Evolutionary conservation across 2,113 vertebrate species (phyloP).

Genomic region (Cercocebus atys): DNA sequence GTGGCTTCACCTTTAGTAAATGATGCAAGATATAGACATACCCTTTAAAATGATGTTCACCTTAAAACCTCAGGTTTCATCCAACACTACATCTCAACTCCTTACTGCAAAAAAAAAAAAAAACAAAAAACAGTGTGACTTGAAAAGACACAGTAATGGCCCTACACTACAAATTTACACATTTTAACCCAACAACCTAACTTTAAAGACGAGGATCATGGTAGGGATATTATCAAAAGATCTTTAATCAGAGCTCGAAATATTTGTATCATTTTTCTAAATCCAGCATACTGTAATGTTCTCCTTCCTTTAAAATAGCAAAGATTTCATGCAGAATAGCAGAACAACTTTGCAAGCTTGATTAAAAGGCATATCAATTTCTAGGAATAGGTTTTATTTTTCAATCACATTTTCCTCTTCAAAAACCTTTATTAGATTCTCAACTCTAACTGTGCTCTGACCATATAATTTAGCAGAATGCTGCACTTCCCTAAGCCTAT

Average conservation of each 20-base stretch:
- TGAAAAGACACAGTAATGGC: not conserved
- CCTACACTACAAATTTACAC: not conserved
- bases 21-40: not conserved
- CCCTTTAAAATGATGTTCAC: not conserved
- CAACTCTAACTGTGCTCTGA: constrained; percentile 55
- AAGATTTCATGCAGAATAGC: constrained; percentile 30
- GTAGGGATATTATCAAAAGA: not conserved
- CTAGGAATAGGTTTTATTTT: constrained; percentile 68
- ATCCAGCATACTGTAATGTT: not conserved
- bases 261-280: not conserved
- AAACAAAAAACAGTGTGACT: not conserved
- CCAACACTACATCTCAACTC: not conserved
- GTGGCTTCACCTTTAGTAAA: not conserved
- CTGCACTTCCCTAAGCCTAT: constrained; percentile 60
- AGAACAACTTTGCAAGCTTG: constrained; percentile 44
- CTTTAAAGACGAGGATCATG: not conserved
- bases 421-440: constrained; percentile 73
- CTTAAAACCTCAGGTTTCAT: not conserved
- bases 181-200: constrained; percentile 42
- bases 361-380: constrained; percentile 61
- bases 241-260: not conserved
- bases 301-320: constrained; percentile 1
- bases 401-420: constrained; percentile 40
- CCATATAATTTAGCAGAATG: constrained; percentile 73
- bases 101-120: not conserved